phyloP scores from a whole-genome alignment of 92 coral and sea anemone genomes.

The Siderastrea radians region DNA sequence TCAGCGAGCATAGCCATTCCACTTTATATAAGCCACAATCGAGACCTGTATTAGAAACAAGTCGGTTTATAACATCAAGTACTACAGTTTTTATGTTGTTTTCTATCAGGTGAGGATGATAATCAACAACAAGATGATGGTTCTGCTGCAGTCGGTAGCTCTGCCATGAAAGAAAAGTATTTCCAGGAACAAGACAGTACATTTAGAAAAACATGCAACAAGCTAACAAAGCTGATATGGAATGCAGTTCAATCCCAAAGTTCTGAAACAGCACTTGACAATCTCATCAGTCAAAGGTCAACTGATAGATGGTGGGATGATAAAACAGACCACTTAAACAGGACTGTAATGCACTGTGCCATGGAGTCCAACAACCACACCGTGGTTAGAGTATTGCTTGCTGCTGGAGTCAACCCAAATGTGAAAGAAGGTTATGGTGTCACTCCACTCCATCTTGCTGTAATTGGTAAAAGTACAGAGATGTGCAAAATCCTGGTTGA shows the following conservation, averaged over 20 bases:
- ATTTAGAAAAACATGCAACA: conserved; percentile 45
- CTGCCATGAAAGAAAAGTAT: not conserved
- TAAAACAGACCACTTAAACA: conserved; percentile 33
- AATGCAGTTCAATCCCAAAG: conserved; percentile 23
- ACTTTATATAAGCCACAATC: conserved; percentile 28
- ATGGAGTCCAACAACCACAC: conserved; percentile 41
- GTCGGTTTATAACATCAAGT: conserved; percentile 21
- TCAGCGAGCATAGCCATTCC: conserved; percentile 43
- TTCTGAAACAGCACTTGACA: not conserved
- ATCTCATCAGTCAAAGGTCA: not conserved
- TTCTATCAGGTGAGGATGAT: conserved; percentile 15
- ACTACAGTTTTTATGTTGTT: conserved; percentile 8
- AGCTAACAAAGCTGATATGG: conserved; percentile 58
- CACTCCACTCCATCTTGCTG: conserved; percentile 55
- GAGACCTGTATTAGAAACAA: not conserved
- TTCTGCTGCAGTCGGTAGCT: no score
- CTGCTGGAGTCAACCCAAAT: conserved; percentile 55
- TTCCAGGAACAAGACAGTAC: conserved; percentile 56
- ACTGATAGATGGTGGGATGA: conserved; percentile 36
- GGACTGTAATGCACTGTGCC: conserved; percentile 52
- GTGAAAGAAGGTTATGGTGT: conserved; percentile 64
- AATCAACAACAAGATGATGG: no score
- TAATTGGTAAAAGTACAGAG: conserved; percentile 19
- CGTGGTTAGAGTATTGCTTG: conserved; percentile 41
- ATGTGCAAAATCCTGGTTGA: conserved; percentile 55